Evolutionary conservation across 2,113 vertebrate genomes (phyloP), one percentile per base, ranked within the genome.

Genomic region (Catharus fuscescens): DNA sequence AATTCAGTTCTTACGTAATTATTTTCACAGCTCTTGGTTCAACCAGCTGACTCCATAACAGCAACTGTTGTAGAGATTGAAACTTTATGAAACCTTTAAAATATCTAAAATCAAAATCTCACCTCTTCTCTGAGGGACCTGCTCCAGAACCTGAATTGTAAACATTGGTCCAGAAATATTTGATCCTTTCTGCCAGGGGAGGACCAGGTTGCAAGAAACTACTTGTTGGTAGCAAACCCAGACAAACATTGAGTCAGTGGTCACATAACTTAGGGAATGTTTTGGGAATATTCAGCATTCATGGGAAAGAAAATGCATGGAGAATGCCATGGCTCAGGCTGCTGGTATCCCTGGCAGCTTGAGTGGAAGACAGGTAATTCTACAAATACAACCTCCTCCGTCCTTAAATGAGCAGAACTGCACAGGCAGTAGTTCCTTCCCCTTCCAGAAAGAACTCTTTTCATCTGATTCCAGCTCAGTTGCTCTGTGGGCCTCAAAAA

Each of bases 1-100:
- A 1, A 0, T 50, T 56, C 36, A 81, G 20, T 80, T 80, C 21
- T 59, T 60, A 53, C 1, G 0, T 14, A 0, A 7, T 60, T 57
- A 54, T 59, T 92, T 70, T 32, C 64, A 80, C 14, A 80, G 18
- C 12, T 83, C 5, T 42, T 73, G 5, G 11, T 60, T 76, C 26
- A 69, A 86, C 2, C 16, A 83, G 29, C 3, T 44, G 28, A 73
- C 32, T 81, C 23, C 29, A 12, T 8, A 69, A 38, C 6, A 88
- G 13, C 11, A 83, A 59, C 31, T 66, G 20, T 11, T 45, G 67
- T 16, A 53, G n/a, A 87, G 81, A 23, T 18, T 36, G 29, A 44
- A 88, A 53, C 28, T 56, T 53, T 5, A 2, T 53, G 65, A 74
- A 92, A 65, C 3, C 5, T 6, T 80, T 62, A 53, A 72, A 78